phyloP scores from a whole-genome alignment of 1,140 invertebrate species.

The Sesamia nonagrioides region DNA sequence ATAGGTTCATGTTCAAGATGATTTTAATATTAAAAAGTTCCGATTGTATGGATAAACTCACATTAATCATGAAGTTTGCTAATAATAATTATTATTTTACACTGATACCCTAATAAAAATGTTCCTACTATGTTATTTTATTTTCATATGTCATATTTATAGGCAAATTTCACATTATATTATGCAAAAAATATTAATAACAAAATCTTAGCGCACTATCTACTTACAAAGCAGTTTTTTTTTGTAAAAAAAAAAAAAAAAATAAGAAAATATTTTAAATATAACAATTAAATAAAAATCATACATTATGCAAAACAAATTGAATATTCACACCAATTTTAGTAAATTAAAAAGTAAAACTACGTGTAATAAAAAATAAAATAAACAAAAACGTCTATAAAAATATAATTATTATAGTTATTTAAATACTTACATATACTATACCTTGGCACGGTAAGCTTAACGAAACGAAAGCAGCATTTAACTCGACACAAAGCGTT shows the following conservation, averaged over 20 bases:
- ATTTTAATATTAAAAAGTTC: too few relatives aligned
- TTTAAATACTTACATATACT: slow-evolving; percentile 51
- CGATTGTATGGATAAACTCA: slow-evolving; percentile 1
- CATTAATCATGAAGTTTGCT: background rate
- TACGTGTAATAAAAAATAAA: background rate
- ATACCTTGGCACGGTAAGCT: slow-evolving; percentile 57
- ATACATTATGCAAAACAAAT: background rate
- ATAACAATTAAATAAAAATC: background rate
- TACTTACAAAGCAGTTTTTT: too few relatives aligned
- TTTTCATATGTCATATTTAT: background rate
- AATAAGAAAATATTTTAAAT: background rate
- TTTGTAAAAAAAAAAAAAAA: too few relatives aligned
- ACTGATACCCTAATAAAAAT: too few relatives aligned
- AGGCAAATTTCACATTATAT: background rate
- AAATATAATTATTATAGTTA: slow-evolving; percentile 7
- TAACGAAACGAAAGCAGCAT: slow-evolving; percentile 69
- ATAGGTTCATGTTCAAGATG: too few relatives aligned
- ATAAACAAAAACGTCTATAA: background rate
- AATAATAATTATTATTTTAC: too few relatives aligned
- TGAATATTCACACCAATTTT: background rate
- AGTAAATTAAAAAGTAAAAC: background rate
- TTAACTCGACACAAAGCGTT: slow-evolving; percentile 70
- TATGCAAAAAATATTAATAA: slow-evolving; percentile 1
- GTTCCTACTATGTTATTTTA: background rate
- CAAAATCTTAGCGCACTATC: background rate